A percentile compares a stretch with the other conserved stretches of the same genome.
These are phyloP conservation scores for Spodoptera frugiperda DNA, from an alignment of 1,140 invertebrate genomes.

Conservation along the genomic window DNA sequence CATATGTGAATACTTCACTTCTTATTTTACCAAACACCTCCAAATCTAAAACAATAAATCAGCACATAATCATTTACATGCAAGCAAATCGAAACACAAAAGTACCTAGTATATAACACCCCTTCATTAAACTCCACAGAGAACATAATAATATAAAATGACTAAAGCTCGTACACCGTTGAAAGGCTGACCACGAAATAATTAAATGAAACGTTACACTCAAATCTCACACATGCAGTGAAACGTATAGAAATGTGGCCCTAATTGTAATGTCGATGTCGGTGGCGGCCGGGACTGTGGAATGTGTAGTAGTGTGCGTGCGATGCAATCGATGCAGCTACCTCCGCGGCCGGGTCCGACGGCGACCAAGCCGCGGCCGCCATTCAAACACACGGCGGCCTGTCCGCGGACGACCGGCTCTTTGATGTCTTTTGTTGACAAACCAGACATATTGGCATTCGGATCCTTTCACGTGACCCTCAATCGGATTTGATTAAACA, in stretches of 20 bases:
- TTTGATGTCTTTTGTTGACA: slow-evolving; percentile 31
- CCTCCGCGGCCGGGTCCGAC: neutral
- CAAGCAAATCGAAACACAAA: too few species aligned
- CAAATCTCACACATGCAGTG: neutral
- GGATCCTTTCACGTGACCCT: slow-evolving; percentile 2
- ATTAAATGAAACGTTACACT: slow-evolving; percentile 8
- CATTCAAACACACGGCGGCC: neutral
- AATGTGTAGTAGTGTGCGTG: neutral
- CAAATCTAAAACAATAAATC: too few species aligned
- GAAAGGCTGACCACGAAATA: slow-evolving; percentile 1
- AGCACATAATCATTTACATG: too few species aligned
- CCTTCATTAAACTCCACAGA: too few species aligned
- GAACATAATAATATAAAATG: neutral
- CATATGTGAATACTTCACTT: too few species aligned
- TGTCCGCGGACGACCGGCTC: neutral
- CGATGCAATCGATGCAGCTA: slow-evolving; percentile 25
- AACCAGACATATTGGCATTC: slow-evolving; percentile 18
- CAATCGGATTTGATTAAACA: slow-evolving; percentile 7
- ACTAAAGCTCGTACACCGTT: neutral
- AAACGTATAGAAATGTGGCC: neutral
- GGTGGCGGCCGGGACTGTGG: neutral
- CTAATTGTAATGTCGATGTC: slow-evolving; percentile 21
- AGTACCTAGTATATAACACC: too few species aligned
- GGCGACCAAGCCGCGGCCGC: neutral
- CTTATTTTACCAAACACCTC: too few species aligned